phyloP scores from a whole-genome alignment of 2,888 invertebrate species.

The Cephus pulcher region DNA sequence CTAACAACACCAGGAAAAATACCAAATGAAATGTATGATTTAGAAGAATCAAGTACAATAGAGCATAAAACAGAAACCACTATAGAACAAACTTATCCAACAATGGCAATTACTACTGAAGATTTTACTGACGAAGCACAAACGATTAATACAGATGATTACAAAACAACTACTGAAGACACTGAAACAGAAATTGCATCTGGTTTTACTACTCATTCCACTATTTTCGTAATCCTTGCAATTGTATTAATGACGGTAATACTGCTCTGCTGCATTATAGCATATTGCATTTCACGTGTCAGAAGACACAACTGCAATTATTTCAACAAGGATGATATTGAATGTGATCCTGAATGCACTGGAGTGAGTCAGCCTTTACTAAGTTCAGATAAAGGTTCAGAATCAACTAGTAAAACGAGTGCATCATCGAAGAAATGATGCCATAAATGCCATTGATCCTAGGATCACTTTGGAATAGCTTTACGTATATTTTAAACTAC shows the following conservation, averaged over 20 bases:
- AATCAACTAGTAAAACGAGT: constrained; percentile 26
- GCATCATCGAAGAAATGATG: constrained; percentile 8
- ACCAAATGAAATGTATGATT: constrained; percentile 46
- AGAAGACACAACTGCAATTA: constrained; percentile 32
- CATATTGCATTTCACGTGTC: constrained; percentile 44
- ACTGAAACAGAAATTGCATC: constrained; percentile 2
- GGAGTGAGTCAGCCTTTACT: constrained; percentile 47
- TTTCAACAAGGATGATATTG: constrained; percentile 34
- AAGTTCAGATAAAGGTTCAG: constrained; percentile 37
- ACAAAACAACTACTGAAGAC: constrained; percentile 2
- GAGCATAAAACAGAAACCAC: background rate
- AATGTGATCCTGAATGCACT: constrained; percentile 47
- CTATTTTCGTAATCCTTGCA: constrained; percentile 39
- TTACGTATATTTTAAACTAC: background rate
- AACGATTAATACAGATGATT: background rate
- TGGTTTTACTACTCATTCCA: constrained; percentile 31
- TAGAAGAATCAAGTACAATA: constrained; percentile 35
- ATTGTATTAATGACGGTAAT: constrained; percentile 39
- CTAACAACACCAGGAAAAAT: constrained; percentile 46
- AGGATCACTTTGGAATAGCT: background rate
- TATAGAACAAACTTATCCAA: background rate
- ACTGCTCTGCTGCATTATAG: constrained; percentile 46
- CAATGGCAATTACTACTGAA: background rate
- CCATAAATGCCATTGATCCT: background rate
- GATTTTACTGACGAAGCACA: background rate